Evolutionary conservation across 1,140 invertebrate genomes (phyloP).

Genomic region (Tetranychus urticae): DNA sequence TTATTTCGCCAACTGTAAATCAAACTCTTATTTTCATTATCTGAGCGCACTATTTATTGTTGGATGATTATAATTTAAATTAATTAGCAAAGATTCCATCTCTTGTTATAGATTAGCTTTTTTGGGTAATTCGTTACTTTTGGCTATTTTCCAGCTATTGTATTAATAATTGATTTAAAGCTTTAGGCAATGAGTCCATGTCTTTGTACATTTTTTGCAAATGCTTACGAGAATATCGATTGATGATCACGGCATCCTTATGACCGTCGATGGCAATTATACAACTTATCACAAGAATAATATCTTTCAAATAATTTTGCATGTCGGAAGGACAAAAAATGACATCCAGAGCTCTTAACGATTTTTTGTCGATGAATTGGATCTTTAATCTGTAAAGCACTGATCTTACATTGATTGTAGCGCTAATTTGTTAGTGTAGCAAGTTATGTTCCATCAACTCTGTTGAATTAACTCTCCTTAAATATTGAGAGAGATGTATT

Average conservation of each 20-base stretch:
- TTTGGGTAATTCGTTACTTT: too few relatives aligned
- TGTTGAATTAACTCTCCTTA: conserved; percentile 24
- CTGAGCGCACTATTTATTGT: too few relatives aligned
- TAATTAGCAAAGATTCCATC: too few relatives aligned
- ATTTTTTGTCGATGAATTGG: conserved; percentile 86
- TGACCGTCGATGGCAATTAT: conserved; percentile 59
- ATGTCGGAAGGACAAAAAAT: conserved; percentile 93
- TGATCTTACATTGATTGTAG: neutral
- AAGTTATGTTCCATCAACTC: conserved; percentile 61
- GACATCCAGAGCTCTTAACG: conserved; percentile 86
- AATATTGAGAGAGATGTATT: too few relatives aligned
- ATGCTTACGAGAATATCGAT: conserved; percentile 58
- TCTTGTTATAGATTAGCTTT: too few relatives aligned
- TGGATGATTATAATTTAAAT: too few relatives aligned
- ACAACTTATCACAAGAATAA: conserved; percentile 51
- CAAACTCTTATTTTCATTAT: too few relatives aligned
- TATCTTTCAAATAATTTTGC: conserved; percentile 63
- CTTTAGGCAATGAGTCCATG: conserved; percentile 69
- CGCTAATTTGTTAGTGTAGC: conserved; percentile 26
- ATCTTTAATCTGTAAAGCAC: conserved; percentile 77
- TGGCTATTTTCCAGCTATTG: too few relatives aligned
- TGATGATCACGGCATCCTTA: conserved; percentile 67
- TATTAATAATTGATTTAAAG: conserved; percentile 43
- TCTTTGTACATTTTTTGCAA: conserved; percentile 68
- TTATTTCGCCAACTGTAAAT: too few relatives aligned